These are phyloP conservation scores for Neomorphus geoffroyi DNA, from an alignment of 2,797 vertebrate species.

Conservation along the genomic window DNA sequence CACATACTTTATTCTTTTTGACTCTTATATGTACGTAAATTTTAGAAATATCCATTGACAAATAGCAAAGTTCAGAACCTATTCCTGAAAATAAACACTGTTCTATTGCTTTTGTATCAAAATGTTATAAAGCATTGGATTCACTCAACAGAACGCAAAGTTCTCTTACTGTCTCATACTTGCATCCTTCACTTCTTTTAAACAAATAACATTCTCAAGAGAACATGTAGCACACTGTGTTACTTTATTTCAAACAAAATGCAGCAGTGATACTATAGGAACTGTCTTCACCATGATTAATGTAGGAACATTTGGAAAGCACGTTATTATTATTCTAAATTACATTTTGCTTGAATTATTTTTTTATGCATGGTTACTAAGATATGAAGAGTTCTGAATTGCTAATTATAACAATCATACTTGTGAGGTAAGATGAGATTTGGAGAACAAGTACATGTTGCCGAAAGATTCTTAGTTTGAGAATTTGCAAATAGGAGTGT, in stretches of 20 bases:
- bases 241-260: constrained; percentile 65
- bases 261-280: constrained; percentile 65
- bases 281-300: constrained; percentile 70
- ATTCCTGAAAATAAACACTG: constrained; percentile 52
- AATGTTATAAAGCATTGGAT: constrained; percentile 42
- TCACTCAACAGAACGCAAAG: constrained; percentile 43
- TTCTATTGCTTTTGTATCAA: constrained; percentile 59
- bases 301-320: constrained; percentile 69
- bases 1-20: neutral
- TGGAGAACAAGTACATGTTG: neutral
- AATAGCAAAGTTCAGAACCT: constrained; percentile 68
- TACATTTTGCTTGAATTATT: constrained; percentile 76
- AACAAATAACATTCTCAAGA: constrained; percentile 50
- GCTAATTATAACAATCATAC: constrained; percentile 67
- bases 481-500: constrained; percentile 21
- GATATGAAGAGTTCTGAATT: constrained; percentile 68
- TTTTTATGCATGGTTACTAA: constrained; percentile 71
- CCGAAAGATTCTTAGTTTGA: constrained; percentile 38
- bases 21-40: constrained; percentile 27
- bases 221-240: neutral
- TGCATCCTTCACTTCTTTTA: neutral
- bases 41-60: constrained; percentile 57
- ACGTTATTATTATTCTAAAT: constrained; percentile 80
- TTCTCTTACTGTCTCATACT: neutral
- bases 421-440: constrained; percentile 56